A percentile compares a stretch with the other conserved stretches of the same genome.
Evolutionary conservation across 1,140 invertebrate species (phyloP).

Genomic region (Eurosta solidaginis): DNA sequence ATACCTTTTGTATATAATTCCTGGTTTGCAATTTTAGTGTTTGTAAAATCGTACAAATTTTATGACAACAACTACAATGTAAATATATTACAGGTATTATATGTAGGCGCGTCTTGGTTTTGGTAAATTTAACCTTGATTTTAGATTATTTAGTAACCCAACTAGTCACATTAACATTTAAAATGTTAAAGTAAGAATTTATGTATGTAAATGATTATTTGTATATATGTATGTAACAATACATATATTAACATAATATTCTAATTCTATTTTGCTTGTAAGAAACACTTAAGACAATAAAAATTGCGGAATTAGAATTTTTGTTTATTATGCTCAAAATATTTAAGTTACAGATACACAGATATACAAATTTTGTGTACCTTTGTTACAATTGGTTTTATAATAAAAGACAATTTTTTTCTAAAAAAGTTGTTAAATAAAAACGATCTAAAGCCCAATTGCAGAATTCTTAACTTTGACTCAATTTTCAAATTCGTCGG

Average conservation of each 20-base stretch:
- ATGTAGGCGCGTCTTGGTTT: not conserved
- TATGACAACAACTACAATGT: not conserved
- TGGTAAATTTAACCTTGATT: not conserved
- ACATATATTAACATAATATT: not conserved
- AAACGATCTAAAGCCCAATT: too few species aligned
- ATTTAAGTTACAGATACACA: not conserved
- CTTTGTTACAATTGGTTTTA: too few species aligned
- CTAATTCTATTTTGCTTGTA: too few species aligned
- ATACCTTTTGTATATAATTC: not conserved
- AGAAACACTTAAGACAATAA: too few species aligned
- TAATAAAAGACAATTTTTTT: too few species aligned
- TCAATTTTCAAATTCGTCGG: too few species aligned
- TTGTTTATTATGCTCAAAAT: not conserved
- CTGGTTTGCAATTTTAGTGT: not conserved
- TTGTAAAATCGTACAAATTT: not conserved
- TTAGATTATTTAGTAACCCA: not conserved
- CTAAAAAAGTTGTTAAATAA: too few species aligned
- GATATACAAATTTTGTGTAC: too few species aligned
- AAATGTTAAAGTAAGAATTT: not conserved
- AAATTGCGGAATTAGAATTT: not conserved
- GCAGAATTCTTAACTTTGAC: too few species aligned
- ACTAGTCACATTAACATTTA: not conserved
- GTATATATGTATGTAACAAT: too few species aligned
- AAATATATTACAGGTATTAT: not conserved
- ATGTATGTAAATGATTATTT: not conserved